These are phyloP conservation scores for Cantharis flavilabris DNA, from an alignment of 2,888 invertebrate species.

Conservation along the genomic window DNA sequence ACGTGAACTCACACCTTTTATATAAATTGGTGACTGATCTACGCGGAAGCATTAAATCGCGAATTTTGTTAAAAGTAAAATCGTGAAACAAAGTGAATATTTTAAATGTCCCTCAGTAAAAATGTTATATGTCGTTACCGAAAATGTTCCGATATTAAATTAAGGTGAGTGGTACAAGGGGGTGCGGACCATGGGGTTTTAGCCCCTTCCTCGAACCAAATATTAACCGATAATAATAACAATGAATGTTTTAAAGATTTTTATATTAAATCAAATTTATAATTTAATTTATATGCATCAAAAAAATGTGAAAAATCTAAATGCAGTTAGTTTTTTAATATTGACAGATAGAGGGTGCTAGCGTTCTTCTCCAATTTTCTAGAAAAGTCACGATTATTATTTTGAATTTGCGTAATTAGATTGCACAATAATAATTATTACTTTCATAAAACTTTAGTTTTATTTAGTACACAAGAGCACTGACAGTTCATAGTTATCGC, in stretches of 20 bases:
- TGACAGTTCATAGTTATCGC: neutral
- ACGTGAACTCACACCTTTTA: neutral
- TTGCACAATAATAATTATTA: neutral
- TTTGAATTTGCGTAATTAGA: neutral
- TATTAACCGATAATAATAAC: too few species aligned
- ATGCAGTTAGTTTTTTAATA: neutral
- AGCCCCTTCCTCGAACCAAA: too few species aligned
- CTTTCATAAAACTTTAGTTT: too few species aligned
- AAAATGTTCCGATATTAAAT: slow-evolving; percentile 38
- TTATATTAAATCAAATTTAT: too few species aligned
- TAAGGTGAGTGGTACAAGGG: neutral
- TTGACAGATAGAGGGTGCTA: neutral
- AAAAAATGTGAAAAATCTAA: neutral
- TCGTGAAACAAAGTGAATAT: neutral
- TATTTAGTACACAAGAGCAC: neutral
- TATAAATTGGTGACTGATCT: neutral
- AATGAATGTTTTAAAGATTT: too few species aligned
- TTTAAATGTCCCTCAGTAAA: slow-evolving; percentile 51
- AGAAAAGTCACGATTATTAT: neutral
- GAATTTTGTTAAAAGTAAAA: neutral
- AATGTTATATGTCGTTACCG: slow-evolving; percentile 46
- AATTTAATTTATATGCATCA: too few species aligned
- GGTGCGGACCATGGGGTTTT: too few species aligned
- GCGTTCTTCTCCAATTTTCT: neutral
- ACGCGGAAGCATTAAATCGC: neutral